Conservation (phyloP, 2,113 vertebrate genomes). For the Ailurus styani region DNA sequence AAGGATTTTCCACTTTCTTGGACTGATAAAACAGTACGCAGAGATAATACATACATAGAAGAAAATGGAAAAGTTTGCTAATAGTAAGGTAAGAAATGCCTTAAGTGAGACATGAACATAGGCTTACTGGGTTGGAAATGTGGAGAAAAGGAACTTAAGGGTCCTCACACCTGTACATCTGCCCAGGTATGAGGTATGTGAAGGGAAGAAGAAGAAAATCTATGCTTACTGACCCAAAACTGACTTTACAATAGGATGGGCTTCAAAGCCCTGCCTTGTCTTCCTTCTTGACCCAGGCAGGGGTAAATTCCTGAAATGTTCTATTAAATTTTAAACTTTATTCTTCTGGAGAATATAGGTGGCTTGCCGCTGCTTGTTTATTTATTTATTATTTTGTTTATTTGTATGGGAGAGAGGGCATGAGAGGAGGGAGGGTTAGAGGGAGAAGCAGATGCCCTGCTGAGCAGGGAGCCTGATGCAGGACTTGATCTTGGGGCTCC, state of each 20-base stretch:
- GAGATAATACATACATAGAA: not conserved
- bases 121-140: not conserved
- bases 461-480: too few species aligned
- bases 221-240: rapidly evolving
- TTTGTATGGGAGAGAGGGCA: too few species aligned
- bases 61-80: not conserved
- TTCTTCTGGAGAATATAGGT: not conserved
- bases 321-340: not conserved
- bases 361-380: not conserved
- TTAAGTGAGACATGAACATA: not conserved
- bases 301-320: not conserved
- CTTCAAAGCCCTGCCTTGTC: not conserved
- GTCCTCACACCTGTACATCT: not conserved
- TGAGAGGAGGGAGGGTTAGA: too few species aligned
- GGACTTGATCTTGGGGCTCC: too few species aligned
- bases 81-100: not conserved
- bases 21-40: not conserved
- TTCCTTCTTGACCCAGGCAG: not conserved
- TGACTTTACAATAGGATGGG: not conserved
- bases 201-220: not conserved
- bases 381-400: too few species aligned
- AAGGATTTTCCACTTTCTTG: not conserved
- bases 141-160: not conserved
- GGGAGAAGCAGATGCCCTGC: too few species aligned
- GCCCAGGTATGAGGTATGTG: not conserved